Base-by-base conservation (phyloP, 2,797 vertebrate genomes). In the Rhinella marina region DNA sequence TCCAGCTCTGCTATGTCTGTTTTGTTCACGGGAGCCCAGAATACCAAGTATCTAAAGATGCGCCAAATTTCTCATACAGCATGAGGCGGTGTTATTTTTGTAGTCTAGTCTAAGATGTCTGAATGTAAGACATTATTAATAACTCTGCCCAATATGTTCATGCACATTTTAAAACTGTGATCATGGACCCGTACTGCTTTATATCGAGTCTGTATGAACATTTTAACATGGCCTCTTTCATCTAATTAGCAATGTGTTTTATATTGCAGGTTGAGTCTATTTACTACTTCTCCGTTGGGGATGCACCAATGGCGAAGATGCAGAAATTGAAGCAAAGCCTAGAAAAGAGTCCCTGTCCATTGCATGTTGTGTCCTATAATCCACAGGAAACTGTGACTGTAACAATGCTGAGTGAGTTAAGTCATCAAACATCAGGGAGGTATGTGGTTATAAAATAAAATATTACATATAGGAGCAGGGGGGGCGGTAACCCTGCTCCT, bases 261-360 rank as follows among this genome's bases (percentile, higher is more conserved):
- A 64, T 90, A 73, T 91, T 90, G 76, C 91, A 96, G 96, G 90
- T 93, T 61, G 94, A 96, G 87, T 94, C 95, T 0, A 88, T 96
- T 87, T 96, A 96, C 92, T 94, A 95, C 91, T 96, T 96, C 90
- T 90, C 89, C 88, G 94, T 93, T 86, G 96, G 95, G 11, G 94
- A 96, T 81, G 1, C 95, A 90, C 87, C 93, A 12, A 91, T 88
- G 32, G 90, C 91, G 11, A 86, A 91, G 83, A 93, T 91, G 88
- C 86, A 94, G 17, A 90, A 93, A 29, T 91, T 96, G 27, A 85
- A 92, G 21, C 89, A 92, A 75, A 91, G 89, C 59, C 62, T 91
- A 91, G 88, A 90, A 86, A 79, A 90, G 66, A 91, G 90, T 9
- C 86, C 89, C 0, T 91, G 86, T 83, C 95, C 94, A 56, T 62